Conservation (phyloP, 2,888 invertebrate species). For the Carpatolechia fugitivella region DNA sequence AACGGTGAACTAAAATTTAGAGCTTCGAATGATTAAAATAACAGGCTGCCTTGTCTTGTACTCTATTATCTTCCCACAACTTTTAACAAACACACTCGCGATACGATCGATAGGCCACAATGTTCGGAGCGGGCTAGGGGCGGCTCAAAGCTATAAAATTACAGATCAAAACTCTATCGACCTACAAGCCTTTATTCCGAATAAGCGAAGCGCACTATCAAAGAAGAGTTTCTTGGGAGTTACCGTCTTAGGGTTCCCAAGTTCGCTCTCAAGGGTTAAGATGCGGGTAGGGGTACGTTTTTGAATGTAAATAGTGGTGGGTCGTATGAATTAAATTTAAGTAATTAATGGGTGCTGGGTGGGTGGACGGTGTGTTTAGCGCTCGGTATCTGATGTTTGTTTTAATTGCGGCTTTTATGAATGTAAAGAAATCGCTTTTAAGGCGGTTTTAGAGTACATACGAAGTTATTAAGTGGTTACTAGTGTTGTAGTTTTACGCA, state of each 20-base stretch:
- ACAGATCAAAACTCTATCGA: conserved; percentile 78
- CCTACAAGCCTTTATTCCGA: conserved; percentile 73
- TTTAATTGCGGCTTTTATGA: conserved; percentile 10
- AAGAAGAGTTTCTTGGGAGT: conserved; percentile 77
- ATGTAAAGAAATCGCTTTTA: conserved; percentile 11
- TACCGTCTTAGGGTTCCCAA: conserved; percentile 74
- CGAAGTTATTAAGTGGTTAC: background rate
- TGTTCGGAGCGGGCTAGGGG: conserved; percentile 57
- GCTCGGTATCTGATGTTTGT: conserved; percentile 24
- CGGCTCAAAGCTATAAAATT: conserved; percentile 77
- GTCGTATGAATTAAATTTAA: conserved; percentile 78
- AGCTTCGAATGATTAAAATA: too few relatives aligned
- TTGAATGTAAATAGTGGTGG: conserved; percentile 78
- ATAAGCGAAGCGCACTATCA: conserved; percentile 76
- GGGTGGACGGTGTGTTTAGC: conserved; percentile 24
- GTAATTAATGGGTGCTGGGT: conserved; percentile 69
- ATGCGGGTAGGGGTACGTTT: conserved; percentile 72
- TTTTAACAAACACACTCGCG: conserved; percentile 56
- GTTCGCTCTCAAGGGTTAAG: conserved; percentile 72
- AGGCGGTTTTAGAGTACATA: background rate
- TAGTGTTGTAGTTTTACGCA: too few relatives aligned
- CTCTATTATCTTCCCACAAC: background rate
- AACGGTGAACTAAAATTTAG: too few relatives aligned
- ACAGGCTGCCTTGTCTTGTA: background rate
- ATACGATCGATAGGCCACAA: conserved; percentile 68